Percentiles rank a stretch among this genome's conserved stretches.
Conservation (phyloP, 2,113 vertebrate genomes). For the Engraulis encrasicolus region DNA sequence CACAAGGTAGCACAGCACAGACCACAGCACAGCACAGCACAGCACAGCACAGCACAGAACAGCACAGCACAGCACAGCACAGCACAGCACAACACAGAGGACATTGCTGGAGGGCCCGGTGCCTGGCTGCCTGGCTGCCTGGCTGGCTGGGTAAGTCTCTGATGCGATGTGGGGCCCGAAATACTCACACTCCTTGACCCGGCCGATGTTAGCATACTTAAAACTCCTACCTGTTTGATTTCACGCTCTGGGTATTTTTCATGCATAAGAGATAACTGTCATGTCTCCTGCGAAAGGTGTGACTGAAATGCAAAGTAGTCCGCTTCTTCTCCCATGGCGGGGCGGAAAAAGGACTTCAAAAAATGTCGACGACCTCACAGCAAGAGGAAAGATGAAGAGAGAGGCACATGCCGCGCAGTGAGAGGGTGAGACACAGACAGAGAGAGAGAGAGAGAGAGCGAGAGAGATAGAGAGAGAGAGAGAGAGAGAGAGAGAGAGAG, state of each 20-base stretch:
- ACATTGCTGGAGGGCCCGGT: neutral
- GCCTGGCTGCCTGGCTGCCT: too few relatives aligned
- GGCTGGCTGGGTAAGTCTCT: neutral
- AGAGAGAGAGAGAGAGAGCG: neutral
- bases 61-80: too few relatives aligned
- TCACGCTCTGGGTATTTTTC: neutral
- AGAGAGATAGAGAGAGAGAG: neutral
- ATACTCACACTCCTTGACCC: neutral
- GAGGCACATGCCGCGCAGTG: too few relatives aligned
- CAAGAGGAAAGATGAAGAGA: neutral
- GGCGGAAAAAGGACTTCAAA: neutral
- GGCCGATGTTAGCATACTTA: neutral
- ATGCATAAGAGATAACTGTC: neutral
- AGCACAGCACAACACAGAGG: neutral
- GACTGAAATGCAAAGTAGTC: neutral
- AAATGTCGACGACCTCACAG: neutral
- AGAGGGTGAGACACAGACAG: too few relatives aligned
- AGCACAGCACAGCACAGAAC: too few relatives aligned
- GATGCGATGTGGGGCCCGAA: neutral
- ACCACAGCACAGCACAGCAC: too few relatives aligned
- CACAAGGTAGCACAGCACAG: too few relatives aligned
- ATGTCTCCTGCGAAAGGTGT: constrained; percentile 1
- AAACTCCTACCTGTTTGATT: constrained; percentile 5
- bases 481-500: too few relatives aligned
- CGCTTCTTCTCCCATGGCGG: neutral